A percentile compares a stretch with the other conserved stretches of the same genome.
Conservation (phyloP, 2,797 vertebrate species). For the Crenichthys baileyi region DNA sequence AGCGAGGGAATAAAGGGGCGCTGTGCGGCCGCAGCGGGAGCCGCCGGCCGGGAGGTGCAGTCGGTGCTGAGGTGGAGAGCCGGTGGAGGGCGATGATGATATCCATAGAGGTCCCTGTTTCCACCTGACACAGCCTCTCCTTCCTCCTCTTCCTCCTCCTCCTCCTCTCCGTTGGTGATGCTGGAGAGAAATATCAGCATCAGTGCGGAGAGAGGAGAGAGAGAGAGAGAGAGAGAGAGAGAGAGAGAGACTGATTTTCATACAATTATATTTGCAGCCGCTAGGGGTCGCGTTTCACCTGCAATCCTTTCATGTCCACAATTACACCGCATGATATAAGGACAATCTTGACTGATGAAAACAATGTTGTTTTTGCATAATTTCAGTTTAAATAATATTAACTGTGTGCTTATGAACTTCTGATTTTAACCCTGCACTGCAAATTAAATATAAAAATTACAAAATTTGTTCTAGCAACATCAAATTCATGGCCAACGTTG, state of each 20-base stretch:
- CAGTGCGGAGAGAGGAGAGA: conserved; percentile 59
- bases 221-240: conserved; percentile 8
- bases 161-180: conserved; percentile 68
- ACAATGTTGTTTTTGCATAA: too few species aligned
- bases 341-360: too few species aligned
- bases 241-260: conserved; percentile 1
- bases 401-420: too few species aligned
- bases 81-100: conserved; percentile 61
- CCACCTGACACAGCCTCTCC: conserved; percentile 74
- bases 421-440: too few species aligned
- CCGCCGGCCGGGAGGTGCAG: conserved; percentile 52
- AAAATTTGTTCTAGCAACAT: too few species aligned
- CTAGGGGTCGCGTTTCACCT: conserved; percentile 24
- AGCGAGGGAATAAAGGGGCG: conserved; percentile 27
- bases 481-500: too few species aligned
- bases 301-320: not conserved
- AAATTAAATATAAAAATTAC: too few species aligned
- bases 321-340: too few species aligned
- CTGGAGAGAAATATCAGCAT: conserved; percentile 76
- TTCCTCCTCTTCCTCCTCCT: conserved; percentile 61
- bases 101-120: conserved; percentile 71
- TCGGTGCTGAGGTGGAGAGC: conserved; percentile 55
- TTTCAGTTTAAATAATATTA: too few species aligned
- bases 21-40: conserved; percentile 46
- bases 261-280: conserved; percentile 4